These are phyloP conservation scores for Platanista minor DNA, from an alignment of 2,113 vertebrate genomes.

Conservation along the genomic window DNA sequence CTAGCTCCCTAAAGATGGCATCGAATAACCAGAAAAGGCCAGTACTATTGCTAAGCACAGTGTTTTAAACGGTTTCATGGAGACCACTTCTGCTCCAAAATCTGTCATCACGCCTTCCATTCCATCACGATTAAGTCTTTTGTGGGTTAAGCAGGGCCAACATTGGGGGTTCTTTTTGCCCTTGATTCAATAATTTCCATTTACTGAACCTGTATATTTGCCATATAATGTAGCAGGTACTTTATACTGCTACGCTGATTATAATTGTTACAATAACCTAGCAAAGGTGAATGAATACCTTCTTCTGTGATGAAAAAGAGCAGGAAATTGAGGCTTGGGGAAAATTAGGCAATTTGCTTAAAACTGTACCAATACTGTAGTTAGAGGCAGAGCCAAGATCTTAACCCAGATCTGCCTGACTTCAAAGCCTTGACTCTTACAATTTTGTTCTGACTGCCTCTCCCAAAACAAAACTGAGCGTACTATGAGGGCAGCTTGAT, in stretches of 20 bases:
- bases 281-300: constrained; percentile 39
- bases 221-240: background rate
- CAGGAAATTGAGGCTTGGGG: background rate
- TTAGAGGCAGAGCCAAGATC: background rate
- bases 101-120: background rate
- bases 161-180: background rate
- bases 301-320: background rate
- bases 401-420: background rate
- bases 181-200: constrained; percentile 44
- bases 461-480: background rate
- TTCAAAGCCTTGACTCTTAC: background rate
- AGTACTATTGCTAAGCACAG: background rate
- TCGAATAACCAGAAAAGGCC: background rate
- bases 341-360: constrained; percentile 23
- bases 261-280: constrained; percentile 11
- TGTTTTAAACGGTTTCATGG: background rate
- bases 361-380: background rate
- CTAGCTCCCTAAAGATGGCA: background rate
- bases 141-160: background rate
- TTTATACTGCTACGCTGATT: background rate
- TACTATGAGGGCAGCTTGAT: background rate
- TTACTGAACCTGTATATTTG: background rate
- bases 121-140: constrained; percentile 9
- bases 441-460: background rate
- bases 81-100: background rate